These are phyloP conservation scores for Portunus trituberculatus DNA, from an alignment of 1,140 invertebrate species.

Conservation along the genomic window DNA sequence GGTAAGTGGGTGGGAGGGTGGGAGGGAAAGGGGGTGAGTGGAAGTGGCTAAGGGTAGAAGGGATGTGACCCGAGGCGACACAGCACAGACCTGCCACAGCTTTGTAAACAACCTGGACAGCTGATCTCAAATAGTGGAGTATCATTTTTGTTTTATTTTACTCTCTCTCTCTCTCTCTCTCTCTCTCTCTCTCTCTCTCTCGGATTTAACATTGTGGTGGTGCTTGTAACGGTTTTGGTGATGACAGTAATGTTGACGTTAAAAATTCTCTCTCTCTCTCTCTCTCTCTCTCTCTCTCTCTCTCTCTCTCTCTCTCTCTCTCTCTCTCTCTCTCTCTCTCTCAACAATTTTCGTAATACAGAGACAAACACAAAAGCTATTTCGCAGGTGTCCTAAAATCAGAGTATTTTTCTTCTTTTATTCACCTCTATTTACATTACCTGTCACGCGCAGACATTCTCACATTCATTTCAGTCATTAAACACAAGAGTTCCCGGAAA, in stretches of 20 bases:
- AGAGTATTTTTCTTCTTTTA: background rate
- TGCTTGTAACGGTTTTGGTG: too few relatives aligned
- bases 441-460: background rate
- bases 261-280: background rate
- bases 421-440: background rate
- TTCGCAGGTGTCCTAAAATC: background rate
- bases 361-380: background rate
- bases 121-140: background rate
- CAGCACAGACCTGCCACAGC: background rate
- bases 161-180: background rate
- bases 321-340: background rate
- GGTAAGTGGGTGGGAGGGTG: background rate
- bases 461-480: slow-evolving; percentile 11
- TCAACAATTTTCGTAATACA: background rate
- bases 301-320: background rate
- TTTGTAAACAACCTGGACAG: background rate
- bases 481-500: slow-evolving; percentile 20
- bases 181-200: background rate
- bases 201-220: too few relatives aligned
- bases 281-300: background rate
- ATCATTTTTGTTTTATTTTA: background rate
- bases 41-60: background rate
- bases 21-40: background rate
- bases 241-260: too few relatives aligned
- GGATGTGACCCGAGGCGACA: background rate